Evolutionary conservation across 2,888 invertebrate species (phyloP), one percentile per base, ranked within the genome.

Genomic region (Cephus sareptanus): DNA sequence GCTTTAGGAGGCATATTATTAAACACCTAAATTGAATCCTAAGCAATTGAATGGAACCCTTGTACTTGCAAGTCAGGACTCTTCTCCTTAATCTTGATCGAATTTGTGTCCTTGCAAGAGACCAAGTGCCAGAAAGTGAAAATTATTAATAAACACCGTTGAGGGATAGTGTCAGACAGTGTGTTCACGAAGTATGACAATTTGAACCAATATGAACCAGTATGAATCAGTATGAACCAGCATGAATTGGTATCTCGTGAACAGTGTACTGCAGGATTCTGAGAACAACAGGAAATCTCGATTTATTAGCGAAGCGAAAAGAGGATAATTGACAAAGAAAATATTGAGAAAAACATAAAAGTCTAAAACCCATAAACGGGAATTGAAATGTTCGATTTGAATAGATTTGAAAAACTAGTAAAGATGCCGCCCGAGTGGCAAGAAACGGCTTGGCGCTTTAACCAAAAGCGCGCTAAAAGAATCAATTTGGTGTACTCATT

Each of bases 391-490:
- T 23, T 56, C 2, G 12, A 35, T 35, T 12, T 12, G 35, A 9
- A 9, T 2, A 23, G 12, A 35, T 35, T 35, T 23, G 56, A 56
- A 56, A 56, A 9, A 56, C 23, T 9, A 56, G 23, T 56, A 56
- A 23, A 0, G 56, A 23, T 56, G 56, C 9, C 23, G 56, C 23
- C 15, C 9, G 9, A 56, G 56, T 23, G 9, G 23, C 23, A 23
- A 23, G 23, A 56, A 23, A 1, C 23, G 23, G 6, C 9, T 23
- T 56, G 56, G 23, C 56, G 56, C 56, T 9, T 23, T 9, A 23
- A 56, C 23, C 35, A 75, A 77, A 77, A 75, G 68, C 74, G 75
- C 75, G 77, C 77, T 68, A 56, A 56, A 23, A 56, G 9, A 23
- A 56, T 56, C 9, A 23, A 1, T 56, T 23, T 56, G 9, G 23